A percentile compares a stretch with the other conserved stretches of the same genome.
Conservation (phyloP, 2,888 invertebrate genomes). For the Pyrrhia umbra region DNA sequence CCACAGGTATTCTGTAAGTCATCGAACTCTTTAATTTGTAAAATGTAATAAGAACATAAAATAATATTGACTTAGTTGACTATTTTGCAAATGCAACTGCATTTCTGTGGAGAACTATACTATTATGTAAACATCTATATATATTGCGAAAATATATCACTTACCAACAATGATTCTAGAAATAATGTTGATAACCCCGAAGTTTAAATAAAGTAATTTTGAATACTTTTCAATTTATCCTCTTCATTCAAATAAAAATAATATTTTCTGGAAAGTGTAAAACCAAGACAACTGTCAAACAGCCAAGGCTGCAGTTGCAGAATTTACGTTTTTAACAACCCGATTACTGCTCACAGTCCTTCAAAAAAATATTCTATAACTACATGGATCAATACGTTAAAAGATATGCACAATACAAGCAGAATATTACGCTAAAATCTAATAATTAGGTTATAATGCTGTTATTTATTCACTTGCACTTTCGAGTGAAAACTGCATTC, state of each 20-base stretch:
- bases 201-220: background rate
- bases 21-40: slow-evolving; percentile 16
- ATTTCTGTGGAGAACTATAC: slow-evolving; percentile 24
- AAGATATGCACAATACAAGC: slow-evolving; percentile 59
- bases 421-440: slow-evolving; percentile 48
- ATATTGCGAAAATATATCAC: slow-evolving; percentile 59
- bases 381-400: slow-evolving; percentile 11
- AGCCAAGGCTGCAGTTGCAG: slow-evolving; percentile 64
- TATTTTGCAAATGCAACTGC: slow-evolving; percentile 21
- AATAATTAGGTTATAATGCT: slow-evolving; percentile 57
- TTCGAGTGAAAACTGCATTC: slow-evolving; percentile 56
- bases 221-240: slow-evolving; percentile 10
- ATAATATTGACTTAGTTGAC: background rate
- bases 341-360: slow-evolving; percentile 23
- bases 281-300: slow-evolving; percentile 68
- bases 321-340: slow-evolving; percentile 51
- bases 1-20: slow-evolving; percentile 39
- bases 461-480: slow-evolving; percentile 64
- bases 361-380: background rate
- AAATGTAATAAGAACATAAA: slow-evolving; percentile 1
- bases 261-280: slow-evolving; percentile 48
- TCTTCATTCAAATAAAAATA: slow-evolving; percentile 24
- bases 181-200: slow-evolving; percentile 6
- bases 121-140: slow-evolving; percentile 79
- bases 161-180: slow-evolving; percentile 41